A percentile compares a stretch with the other conserved stretches of the same genome.
phyloP scores from a whole-genome alignment of 2,797 vertebrate genomes.

The Coreius guichenoti region DNA sequence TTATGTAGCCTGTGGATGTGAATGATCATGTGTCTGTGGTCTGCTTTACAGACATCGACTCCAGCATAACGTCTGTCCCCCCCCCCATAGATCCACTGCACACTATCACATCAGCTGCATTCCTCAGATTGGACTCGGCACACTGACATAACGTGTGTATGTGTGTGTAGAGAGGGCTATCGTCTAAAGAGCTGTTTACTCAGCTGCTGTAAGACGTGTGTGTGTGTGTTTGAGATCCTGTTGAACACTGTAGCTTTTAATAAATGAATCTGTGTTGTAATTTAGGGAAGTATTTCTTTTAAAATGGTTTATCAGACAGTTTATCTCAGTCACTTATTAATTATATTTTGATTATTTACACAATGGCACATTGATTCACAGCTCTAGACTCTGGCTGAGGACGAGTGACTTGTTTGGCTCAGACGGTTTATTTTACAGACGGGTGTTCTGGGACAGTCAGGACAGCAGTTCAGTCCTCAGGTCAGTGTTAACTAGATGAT shows the following conservation, averaged over 20 bases:
- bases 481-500: constrained; percentile 47
- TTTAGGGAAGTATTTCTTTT: background rate
- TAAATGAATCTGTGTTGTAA: background rate
- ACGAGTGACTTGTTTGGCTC: background rate
- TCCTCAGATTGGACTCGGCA: constrained; percentile 42
- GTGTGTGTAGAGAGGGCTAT: constrained; percentile 5
- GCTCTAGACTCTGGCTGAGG: background rate
- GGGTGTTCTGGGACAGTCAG: background rate
- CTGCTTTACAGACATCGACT: background rate
- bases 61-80: background rate
- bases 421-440: background rate
- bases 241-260: constrained; percentile 43
- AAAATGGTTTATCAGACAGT: background rate
- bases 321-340: background rate
- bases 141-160: constrained; percentile 34
- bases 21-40: constrained; percentile 14
- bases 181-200: background rate
- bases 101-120: background rate
- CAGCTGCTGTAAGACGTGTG: background rate
- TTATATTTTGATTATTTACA: background rate
- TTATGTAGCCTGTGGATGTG: background rate
- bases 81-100: background rate
- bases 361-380: background rate
- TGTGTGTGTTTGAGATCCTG: background rate
- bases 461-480: background rate